Evolutionary conservation across 2,888 invertebrate genomes (phyloP).

Genomic region (Cactoblastis cactorum): DNA sequence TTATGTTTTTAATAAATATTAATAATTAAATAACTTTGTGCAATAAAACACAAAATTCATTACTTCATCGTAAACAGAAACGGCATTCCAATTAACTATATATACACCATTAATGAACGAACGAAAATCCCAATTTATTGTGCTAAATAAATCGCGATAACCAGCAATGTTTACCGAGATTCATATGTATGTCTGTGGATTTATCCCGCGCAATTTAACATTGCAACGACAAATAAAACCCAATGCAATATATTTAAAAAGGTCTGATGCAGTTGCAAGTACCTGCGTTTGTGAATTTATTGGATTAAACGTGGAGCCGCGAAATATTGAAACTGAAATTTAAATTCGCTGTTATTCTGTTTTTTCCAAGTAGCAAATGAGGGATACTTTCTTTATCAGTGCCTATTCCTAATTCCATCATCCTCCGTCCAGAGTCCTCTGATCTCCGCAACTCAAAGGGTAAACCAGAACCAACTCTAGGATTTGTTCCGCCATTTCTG

Average conservation of each 20-base stretch:
- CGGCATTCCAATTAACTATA: not conserved
- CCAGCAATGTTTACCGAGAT: not conserved
- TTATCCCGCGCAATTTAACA: conserved; percentile 12
- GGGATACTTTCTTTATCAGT: too few species aligned
- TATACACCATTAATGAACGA: not conserved
- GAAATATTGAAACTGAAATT: not conserved
- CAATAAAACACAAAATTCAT: not conserved
- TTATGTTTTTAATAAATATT: too few species aligned
- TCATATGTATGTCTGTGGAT: conserved; percentile 7
- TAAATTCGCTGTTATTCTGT: not conserved
- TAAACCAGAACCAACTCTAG: too few species aligned
- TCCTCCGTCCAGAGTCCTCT: too few species aligned
- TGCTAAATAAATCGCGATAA: not conserved
- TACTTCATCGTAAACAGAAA: not conserved
- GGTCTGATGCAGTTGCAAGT: conserved; percentile 21
- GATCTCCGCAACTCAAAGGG: too few species aligned
- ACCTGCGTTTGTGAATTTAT: conserved; percentile 21
- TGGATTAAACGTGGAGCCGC: conserved; percentile 21
- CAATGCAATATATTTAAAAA: conserved; percentile 20
- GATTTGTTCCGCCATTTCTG: too few species aligned
- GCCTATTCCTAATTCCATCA: too few species aligned
- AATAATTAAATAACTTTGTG: not conserved
- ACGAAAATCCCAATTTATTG: conserved; percentile 2
- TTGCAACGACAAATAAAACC: conserved; percentile 16
- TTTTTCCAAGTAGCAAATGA: not conserved